phyloP scores from a whole-genome alignment of 1,140 invertebrate genomes.

The Laupala kohalensis region DNA sequence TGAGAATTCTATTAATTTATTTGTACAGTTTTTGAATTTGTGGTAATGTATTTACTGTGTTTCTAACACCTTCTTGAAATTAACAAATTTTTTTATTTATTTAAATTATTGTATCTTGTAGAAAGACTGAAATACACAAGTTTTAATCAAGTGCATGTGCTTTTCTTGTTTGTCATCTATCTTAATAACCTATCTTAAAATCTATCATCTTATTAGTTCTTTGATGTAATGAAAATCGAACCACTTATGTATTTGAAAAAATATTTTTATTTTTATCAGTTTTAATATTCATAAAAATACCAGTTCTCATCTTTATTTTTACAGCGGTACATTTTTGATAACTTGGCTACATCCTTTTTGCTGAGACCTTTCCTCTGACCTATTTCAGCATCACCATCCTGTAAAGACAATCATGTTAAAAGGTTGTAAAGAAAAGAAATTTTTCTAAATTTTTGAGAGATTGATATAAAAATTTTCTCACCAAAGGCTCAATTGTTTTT shows the following conservation, averaged over 20 bases:
- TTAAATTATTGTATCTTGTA: background rate
- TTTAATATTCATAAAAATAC: background rate
- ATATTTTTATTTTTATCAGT: background rate
- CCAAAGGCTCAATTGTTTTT: slow-evolving; percentile 53
- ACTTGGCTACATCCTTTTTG: slow-evolving; percentile 46
- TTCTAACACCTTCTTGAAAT: no score
- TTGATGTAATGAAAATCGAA: background rate
- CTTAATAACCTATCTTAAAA: no score
- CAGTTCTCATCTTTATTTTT: background rate
- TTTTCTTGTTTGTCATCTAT: no score
- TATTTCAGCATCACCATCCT: slow-evolving; percentile 22
- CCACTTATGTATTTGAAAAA: background rate
- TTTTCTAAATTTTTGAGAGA: background rate
- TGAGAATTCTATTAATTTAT: background rate
- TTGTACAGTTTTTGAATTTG: background rate
- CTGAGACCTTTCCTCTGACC: slow-evolving; percentile 52
- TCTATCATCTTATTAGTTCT: no score
- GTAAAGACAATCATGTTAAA: background rate
- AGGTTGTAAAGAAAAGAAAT: background rate
- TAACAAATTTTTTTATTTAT: no score
- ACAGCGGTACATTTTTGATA: slow-evolving; percentile 48
- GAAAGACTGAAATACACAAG: background rate
- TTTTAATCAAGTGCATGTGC: no score
- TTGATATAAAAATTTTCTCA: slow-evolving; percentile 20
- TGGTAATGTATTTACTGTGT: background rate